Base-by-base conservation (phyloP, 2,888 invertebrate species). In the Plebejus melissa region DNA sequence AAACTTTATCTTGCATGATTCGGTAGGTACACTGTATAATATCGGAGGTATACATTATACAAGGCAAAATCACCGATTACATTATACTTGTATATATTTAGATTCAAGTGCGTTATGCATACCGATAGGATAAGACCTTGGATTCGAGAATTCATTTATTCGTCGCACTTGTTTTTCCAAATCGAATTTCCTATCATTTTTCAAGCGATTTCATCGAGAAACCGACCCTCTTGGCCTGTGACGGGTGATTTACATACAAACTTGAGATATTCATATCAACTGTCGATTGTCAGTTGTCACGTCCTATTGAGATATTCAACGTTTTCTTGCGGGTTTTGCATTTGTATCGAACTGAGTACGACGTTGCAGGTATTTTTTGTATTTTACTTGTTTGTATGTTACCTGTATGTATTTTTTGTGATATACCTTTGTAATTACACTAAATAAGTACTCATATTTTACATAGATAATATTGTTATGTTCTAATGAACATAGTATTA, bases 231-330 rank as follows among this genome's bases (percentile, higher is more conserved):
- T 83, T 84, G 81, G 84, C 82, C 83, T 81, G 80, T 79, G 80
- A 86, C 85, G 84, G 82, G 81, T 85, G 80, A 89, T 91, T 91
- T 90, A 89, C 88, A 91, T 91, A 87, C 84, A 88, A 90, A 89
- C 87, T 88, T 87, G 88, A 90, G 88, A 92, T 90, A 89, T 91
- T 90, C 88, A 88, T 90, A 89, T 90, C 89, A 88, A 86, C 85
- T 86, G 86, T 84, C 88, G 85, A 90, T 90, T 90, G 89, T 90
- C 90, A 89, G 90, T 90, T 90, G 89, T 90, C 90, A 89, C 88
- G 88, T 89, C 88, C 89, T 89, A 90, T 91, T 89, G 88, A 88
- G 87, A 88, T 88, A 89, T 91, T 88, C 86, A 85, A 89, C 90
- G 89, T 91, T 90, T 91, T 89, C 82, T 85, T 79, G 83, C 84